A percentile compares a stretch with the other conserved stretches of the same genome.
Conservation (phyloP, 2,888 invertebrate genomes). For the Thelaira solivaga region DNA sequence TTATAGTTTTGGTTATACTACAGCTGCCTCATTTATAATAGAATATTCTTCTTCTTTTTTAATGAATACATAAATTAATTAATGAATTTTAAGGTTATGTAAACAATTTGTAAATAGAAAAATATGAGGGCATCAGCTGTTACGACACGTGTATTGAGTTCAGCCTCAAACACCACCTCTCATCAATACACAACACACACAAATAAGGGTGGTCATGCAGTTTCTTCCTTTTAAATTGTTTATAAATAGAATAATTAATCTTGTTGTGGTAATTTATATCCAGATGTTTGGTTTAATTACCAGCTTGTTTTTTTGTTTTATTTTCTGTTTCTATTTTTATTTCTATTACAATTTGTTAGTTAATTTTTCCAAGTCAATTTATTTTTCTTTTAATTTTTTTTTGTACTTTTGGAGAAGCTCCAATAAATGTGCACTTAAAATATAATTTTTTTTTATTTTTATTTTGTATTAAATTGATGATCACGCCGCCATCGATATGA, state of each 20-base stretch:
- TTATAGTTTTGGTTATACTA: background rate
- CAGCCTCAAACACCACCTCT: background rate
- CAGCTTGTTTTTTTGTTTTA: background rate
- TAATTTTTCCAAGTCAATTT: slow-evolving; percentile 19
- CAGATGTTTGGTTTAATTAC: slow-evolving; percentile 52
- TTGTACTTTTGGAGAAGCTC: slow-evolving; percentile 28
- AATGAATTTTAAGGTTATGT: slow-evolving; percentile 15
- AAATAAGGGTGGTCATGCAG: slow-evolving; percentile 9
- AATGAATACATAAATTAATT: slow-evolving; percentile 17
- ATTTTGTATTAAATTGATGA: background rate
- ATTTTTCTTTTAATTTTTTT: background rate
- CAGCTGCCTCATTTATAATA: background rate
- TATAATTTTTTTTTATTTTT: background rate
- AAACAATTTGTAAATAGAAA: too few species aligned
- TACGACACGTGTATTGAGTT: slow-evolving; percentile 13
- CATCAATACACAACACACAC: background rate
- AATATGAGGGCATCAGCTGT: slow-evolving; percentile 25
- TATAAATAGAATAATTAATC: slow-evolving; percentile 52
- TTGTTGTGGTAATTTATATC: slow-evolving; percentile 40
- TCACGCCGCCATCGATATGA: too few species aligned
- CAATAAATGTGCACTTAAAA: slow-evolving; percentile 17
- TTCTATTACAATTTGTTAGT: slow-evolving; percentile 26
- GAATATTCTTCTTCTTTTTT: background rate
- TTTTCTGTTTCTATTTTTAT: background rate
- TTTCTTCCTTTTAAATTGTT: slow-evolving; percentile 22